Percentiles rank a stretch among this genome's conserved stretches.
These are phyloP conservation scores for Xylocampa areola DNA, from an alignment of 2,888 invertebrate genomes.

Conservation along the genomic window DNA sequence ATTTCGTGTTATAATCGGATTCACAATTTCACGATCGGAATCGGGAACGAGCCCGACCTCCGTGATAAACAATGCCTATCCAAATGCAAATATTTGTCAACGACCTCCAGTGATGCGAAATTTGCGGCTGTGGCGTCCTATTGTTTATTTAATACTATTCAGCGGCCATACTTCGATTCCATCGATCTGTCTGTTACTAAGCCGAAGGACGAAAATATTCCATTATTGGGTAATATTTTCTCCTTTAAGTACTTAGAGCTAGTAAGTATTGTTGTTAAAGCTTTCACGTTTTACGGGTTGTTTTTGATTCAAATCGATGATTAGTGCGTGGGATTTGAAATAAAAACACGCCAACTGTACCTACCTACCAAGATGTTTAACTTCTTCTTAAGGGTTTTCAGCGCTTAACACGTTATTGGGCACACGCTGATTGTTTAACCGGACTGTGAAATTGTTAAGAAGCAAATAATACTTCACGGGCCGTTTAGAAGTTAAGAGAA, in stretches of 20 bases:
- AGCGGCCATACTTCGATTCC: slow-evolving; percentile 25
- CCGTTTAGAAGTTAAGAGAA: no score
- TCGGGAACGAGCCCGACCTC: slow-evolving; percentile 27
- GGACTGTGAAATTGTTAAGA: no score
- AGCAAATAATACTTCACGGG: no score
- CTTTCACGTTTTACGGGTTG: background rate
- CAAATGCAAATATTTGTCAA: slow-evolving; percentile 62
- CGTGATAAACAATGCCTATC: slow-evolving; percentile 55
- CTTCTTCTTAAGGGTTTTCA: no score
- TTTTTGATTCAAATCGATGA: background rate
- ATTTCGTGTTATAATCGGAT: slow-evolving; percentile 37
- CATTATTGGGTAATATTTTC: background rate
- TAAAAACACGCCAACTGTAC: no score
- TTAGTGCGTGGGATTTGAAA: no score
- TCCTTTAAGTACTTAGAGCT: background rate
- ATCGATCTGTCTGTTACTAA: slow-evolving; percentile 50
- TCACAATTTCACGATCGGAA: slow-evolving; percentile 37
- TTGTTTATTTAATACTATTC: slow-evolving; percentile 52
- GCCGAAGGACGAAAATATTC: background rate
- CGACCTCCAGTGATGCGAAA: slow-evolving; percentile 50
- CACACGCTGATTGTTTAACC: no score
- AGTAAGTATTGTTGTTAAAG: background rate
- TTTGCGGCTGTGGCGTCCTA: slow-evolving; percentile 42
- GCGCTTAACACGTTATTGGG: no score
- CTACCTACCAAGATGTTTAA: no score